phyloP scores from a whole-genome alignment of 2,888 invertebrate genomes.

The Andrena praecox region DNA sequence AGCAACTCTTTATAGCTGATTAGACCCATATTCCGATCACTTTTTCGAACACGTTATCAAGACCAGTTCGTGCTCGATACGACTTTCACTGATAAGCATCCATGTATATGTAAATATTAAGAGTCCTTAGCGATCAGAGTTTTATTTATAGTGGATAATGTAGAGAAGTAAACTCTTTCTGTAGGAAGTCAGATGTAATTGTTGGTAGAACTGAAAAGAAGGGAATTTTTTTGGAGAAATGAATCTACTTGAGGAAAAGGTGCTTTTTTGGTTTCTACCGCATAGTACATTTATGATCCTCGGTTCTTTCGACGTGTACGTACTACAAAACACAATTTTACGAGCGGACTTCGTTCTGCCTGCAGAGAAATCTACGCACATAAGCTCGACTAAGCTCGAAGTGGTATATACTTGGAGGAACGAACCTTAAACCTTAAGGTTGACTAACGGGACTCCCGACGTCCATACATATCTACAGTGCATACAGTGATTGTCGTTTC shows the following conservation, averaged over 20 bases:
- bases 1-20: neutral
- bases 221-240: too few species aligned
- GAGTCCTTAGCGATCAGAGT: neutral
- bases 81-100: conserved; percentile 54
- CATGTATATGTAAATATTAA: conserved; percentile 24
- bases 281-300: too few species aligned
- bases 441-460: conserved; percentile 78
- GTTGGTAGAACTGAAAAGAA: too few species aligned
- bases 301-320: neutral
- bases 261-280: neutral
- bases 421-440: conserved; percentile 79
- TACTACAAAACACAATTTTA: neutral
- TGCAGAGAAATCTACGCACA: neutral
- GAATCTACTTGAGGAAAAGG: too few species aligned
- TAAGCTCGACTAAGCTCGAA: conserved; percentile 32
- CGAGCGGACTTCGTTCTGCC: neutral
- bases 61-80: conserved; percentile 38
- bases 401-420: conserved; percentile 53
- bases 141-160: too few species aligned
- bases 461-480: conserved; percentile 64
- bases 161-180: too few species aligned
- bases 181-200: too few species aligned
- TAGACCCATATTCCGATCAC: neutral
- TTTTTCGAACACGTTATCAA: conserved; percentile 24
- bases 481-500: conserved; percentile 62